Base-by-base conservation (phyloP, 2,888 invertebrate genomes). In the Sesamia inferens region DNA sequence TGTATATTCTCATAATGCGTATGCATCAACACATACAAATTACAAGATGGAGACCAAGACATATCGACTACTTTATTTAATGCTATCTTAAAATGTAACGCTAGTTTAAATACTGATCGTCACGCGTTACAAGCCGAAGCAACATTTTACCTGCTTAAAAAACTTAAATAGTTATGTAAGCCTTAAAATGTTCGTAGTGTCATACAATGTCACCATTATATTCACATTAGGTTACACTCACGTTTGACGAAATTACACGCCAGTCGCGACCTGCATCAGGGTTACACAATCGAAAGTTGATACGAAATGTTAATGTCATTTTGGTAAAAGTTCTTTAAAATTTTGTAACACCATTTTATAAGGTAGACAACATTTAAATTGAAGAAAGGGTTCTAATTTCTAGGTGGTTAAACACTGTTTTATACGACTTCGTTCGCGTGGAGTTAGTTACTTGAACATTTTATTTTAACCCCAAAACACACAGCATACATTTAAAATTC, bases 151-250 rank as follows among this genome's bases (percentile, higher is more conserved):
- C 13, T 22, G 39, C 47, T 42, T 39, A 8, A 48, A 61, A 42
- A 31, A 19, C 22, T 48, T 44, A 62, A 48, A 31, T 42, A 24
- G 14, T 85, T 76, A 84, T 65, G 54, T 74, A 85, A 86, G 58
- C 22, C 44, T 57, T 44, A 22, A 80, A 64, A 54, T 62, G 24
- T 63, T 63, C 58, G 64, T 75, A 75, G 61, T 76, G 78, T 70
- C 79, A 68, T 65, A 86, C 71, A 85, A 77, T 78, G 87, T 75
- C 81, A 71, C 66, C 71, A 85, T 85, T 85, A 87, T 78, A 78
- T 79, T 79, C 79, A 73, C 87, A 85, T 87, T 85, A 85, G 71
- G 79, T 79, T 85, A 78, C 71, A 67, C 31, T 74, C 72, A 51
- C 69, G 63, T 78, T 76, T 79, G 63, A 22, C 55, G 70, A 74